Evolutionary conservation across 2,113 vertebrate genomes (phyloP), one percentile per base, ranked within the genome.

Genomic region (Zosterops pallidus): DNA sequence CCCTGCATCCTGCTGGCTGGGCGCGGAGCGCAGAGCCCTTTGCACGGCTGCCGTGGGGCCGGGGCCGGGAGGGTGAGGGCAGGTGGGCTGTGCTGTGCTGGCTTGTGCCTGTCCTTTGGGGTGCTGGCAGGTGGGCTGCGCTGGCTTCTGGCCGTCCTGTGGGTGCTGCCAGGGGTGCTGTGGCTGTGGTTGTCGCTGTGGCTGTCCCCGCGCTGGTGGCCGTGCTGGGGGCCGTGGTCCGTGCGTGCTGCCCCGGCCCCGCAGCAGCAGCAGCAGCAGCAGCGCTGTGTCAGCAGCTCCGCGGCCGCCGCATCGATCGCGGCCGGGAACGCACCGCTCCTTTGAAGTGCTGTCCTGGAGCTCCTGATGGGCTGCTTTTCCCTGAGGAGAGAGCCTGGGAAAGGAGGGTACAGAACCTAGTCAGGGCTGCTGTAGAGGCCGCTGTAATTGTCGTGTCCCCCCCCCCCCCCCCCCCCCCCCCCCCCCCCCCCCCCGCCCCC

Each of bases 251-350:
- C 60, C 67, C 37, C 37, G 47, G 86, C 82, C 69, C 78, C 3
- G 9, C 9, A 19, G 79, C 52, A 53, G 50, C 9, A 18, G 37
- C 37, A 37, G 79, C 53, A 56, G 55, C 86, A 35, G 83, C 80
- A 25, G 89, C 65, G 46, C 24, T 64, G 90, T 95, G 86, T 91
- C 96, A 91, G 94, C 94, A 96, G 72, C 23, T 75, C 82, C 49
- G 83, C 68, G 71, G 20, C 50, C 18, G 3, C 47, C 23, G 47
- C 22, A 86, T 75, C 3, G 80, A 68, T 37, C 11, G 39, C 49
- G 3, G 49, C 35, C 12, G 3, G 92, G 76, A 26, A 7, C 0
- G 5, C 83, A 11, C 14, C 50, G 3, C 65, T 78, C 25, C 49
- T 67, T 7, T 14, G 19, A 21, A 41, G 70, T 0, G 88, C 65